These are phyloP conservation scores for Rhopilema esculentum DNA, from an alignment of 30 jellyfish, hydroid and myxozoan genomes.

Conservation along the genomic window DNA sequence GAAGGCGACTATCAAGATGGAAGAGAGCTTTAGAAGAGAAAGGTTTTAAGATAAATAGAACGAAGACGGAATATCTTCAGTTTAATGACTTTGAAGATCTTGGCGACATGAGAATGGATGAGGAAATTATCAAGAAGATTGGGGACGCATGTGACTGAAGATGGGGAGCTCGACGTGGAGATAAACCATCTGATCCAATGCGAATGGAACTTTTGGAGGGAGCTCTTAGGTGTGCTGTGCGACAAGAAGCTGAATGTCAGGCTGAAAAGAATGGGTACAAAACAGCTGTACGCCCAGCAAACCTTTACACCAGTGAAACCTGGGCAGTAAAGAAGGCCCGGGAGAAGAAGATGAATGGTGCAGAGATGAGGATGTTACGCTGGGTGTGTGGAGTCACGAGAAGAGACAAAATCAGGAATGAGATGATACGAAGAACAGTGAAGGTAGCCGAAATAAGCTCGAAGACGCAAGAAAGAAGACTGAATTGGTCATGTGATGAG, in stretches of 20 bases:
- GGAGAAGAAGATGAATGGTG: too few species aligned
- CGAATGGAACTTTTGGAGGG: not conserved
- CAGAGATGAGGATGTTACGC: too few species aligned
- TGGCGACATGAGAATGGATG: not conserved
- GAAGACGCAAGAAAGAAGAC: too few species aligned
- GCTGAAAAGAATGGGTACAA: conserved; percentile 10
- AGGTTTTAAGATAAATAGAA: conserved; percentile 10
- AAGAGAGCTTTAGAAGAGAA: conserved; percentile 15
- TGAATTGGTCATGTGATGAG: too few species aligned
- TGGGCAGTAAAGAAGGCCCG: too few species aligned
- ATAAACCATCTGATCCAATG: not conserved
- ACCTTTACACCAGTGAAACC: conserved; percentile 4
- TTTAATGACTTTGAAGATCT: not conserved
- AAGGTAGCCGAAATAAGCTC: too few species aligned
- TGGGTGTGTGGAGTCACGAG: too few species aligned
- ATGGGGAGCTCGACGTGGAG: not conserved
- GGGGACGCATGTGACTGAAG: not conserved
- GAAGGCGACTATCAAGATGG: not conserved
- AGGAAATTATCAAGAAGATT: not conserved
- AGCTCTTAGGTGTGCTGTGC: not conserved
- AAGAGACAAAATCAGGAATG: too few species aligned
- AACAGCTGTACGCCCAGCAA: conserved; percentile 36
- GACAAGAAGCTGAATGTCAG: conserved; percentile 1
- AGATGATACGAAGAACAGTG: too few species aligned
- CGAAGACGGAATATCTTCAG: conserved; percentile 41